Evolutionary conservation across 2,888 invertebrate genomes (phyloP), one percentile per base, ranked within the genome.

Genomic region (Mamestra brassicae): DNA sequence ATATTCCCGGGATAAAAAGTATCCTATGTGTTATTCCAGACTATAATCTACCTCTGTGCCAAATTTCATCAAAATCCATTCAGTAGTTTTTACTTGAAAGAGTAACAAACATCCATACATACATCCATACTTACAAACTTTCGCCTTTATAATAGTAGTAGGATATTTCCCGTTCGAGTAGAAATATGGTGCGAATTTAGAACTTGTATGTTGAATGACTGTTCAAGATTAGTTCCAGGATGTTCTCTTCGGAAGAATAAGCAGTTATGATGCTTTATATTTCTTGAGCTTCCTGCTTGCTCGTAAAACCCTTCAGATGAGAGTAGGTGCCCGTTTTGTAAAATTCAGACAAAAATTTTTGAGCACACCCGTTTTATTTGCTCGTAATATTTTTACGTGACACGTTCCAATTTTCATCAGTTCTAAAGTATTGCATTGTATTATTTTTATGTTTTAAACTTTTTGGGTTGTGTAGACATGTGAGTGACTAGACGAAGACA

Each of bases 371-470:
- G 52, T 83, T 79, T 81, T 79, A 79, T 79, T 83, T 79, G 63
- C 36, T 83, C 81, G 70, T 83, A 74, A 79, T 83, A 79, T 74
- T 83, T 83, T 79, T 64, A 83, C 84, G 83, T 79, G 80, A 70
- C 74, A 74, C 36, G 60, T 81, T 79, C 55, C 74, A 81, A 83
- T 83, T 70, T 81, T 71, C 57, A 63, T 71, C 54, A 65, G 60
- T 54, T 36, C 55, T 52, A 11, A 38, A 15, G 15, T 55, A 42
- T 26, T 50, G 64, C n/a, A 50, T 64, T 36, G 50, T 38, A 57
- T 64, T 71, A 62, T 57, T 64, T 77, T 62, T 58, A 67, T 60
- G 26, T 11, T 54, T 57, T 4, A 11, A 34, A 63, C 2, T 36
- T 60, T 26, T 13, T 36, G 10, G 52, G 3, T 11, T 38, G 72